Percentiles rank a stretch among this genome's conserved stretches.
Evolutionary conservation across 1,140 invertebrate species (phyloP).

Genomic region (Cryptotermes secundus): DNA sequence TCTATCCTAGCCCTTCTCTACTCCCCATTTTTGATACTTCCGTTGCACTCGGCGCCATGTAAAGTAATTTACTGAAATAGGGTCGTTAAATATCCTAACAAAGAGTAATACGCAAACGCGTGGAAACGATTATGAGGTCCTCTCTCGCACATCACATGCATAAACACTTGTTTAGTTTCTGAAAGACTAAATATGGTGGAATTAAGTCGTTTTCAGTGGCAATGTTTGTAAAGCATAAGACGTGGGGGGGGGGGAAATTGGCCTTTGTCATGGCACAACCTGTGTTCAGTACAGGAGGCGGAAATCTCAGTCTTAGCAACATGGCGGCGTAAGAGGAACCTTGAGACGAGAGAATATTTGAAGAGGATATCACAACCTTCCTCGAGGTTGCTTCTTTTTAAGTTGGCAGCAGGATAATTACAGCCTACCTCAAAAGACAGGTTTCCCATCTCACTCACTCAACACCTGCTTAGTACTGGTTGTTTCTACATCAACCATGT

Average conservation of each 20-base stretch:
- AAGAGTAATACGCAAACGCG: too few relatives aligned
- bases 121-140: too few relatives aligned
- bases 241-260: not conserved
- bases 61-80: too few relatives aligned
- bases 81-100: too few relatives aligned
- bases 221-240: not conserved
- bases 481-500: not conserved
- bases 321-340: not conserved
- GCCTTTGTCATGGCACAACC: not conserved
- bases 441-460: not conserved
- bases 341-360: not conserved
- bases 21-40: too few relatives aligned
- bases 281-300: not conserved
- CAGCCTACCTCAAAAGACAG: conserved; percentile 2
- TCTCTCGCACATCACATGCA: too few relatives aligned
- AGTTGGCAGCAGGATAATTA: conserved; percentile 16
- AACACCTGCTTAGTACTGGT: not conserved
- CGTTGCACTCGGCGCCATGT: too few relatives aligned
- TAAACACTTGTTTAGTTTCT: too few relatives aligned
- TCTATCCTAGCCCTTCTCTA: too few relatives aligned
- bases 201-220: not conserved
- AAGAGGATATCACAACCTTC: not conserved
- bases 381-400: not conserved
- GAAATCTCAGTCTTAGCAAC: not conserved
- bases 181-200: too few relatives aligned